Base-by-base conservation (phyloP, 1,140 invertebrate species). In the Schlechtendalia chinensis region DNA sequence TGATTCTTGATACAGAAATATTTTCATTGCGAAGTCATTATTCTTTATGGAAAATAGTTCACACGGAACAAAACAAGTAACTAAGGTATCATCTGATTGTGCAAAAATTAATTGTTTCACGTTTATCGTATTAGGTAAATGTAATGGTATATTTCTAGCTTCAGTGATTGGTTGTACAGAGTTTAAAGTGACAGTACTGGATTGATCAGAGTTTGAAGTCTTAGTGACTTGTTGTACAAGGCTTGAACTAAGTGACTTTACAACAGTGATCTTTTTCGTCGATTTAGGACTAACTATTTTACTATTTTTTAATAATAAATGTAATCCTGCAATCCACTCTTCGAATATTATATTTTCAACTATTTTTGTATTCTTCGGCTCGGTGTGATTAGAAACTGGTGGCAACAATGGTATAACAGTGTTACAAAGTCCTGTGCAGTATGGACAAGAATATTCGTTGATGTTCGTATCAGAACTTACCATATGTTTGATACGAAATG, bases 361-460 rank as follows among this genome's bases (percentile, higher is more conserved):
- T 47, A 81, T 81, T 53, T 74, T 72, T 69, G 8, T 85, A 83
- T 50, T 84, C 83, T 19, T 84, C 84, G n/a, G 82, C 71, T 54
- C 82, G 47, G 45, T 83, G 5, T 65, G 24, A 53, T 24, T 67
- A n/a, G 87, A 86, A 16, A 92, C 85, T 0, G 91, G 84, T 24
- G 96, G 95, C 75, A 97, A 86, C 1, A 99, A 86, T 0, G 96
- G 96, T 72, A 99, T 87, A 10, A 97, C 93, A 4, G 94, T 93
- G 86, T 99, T 99, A 86, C 95, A 96, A 0, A 99, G 88, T 82
- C 95, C 92, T 86, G 98, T 95, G 87, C 98, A 99, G 27, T 99
- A 89, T 0, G 98, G 98, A 86, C 98, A 99, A 8, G 98, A 88
- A 87, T 96, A 99, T 86, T 99, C 98, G 69, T 93, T 91, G 86